These are phyloP conservation scores for Toxotes lorentzi DNA, from an alignment of 2,797 vertebrate genomes.

Conservation along the genomic window DNA sequence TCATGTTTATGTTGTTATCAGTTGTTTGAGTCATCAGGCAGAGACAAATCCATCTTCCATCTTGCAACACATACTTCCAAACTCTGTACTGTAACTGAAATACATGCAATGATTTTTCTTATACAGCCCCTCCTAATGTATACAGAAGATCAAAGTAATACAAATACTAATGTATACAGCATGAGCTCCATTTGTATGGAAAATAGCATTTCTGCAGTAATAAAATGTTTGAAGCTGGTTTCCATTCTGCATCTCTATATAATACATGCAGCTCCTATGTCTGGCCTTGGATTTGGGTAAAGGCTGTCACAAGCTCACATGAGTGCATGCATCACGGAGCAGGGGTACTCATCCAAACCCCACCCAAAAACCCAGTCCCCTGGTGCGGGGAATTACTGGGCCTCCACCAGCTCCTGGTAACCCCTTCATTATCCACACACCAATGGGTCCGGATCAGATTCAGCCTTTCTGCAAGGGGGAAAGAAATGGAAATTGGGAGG, in stretches of 20 bases:
- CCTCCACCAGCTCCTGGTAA: slow-evolving; percentile 89
- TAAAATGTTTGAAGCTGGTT: slow-evolving; percentile 53
- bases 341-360: slow-evolving; percentile 88
- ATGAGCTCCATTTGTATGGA: slow-evolving; percentile 38
- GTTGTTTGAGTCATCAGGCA: slow-evolving; percentile 4
- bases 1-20: slow-evolving; percentile 16
- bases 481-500: slow-evolving; percentile 82
- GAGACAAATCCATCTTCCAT: not conserved
- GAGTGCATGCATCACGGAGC: slow-evolving; percentile 88
- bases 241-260: slow-evolving; percentile 74
- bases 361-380: slow-evolving; percentile 88
- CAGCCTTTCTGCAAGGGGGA: slow-evolving; percentile 78
- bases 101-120: not conserved
- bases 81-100: slow-evolving; percentile 21
- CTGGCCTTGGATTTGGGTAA: slow-evolving; percentile 85
- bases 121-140: not conserved
- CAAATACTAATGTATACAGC: slow-evolving; percentile 42
- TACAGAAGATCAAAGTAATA: slow-evolving; percentile 36
- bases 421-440: slow-evolving; percentile 92
- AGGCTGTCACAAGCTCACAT: slow-evolving; percentile 86
- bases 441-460: slow-evolving; percentile 89
- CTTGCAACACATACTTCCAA: not conserved
- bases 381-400: slow-evolving; percentile 89
- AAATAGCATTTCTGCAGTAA: slow-evolving; percentile 35
- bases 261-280: slow-evolving; percentile 80